These are phyloP conservation scores for Tiliacea citrago DNA, from an alignment of 2,888 invertebrate genomes.

Conservation along the genomic window DNA sequence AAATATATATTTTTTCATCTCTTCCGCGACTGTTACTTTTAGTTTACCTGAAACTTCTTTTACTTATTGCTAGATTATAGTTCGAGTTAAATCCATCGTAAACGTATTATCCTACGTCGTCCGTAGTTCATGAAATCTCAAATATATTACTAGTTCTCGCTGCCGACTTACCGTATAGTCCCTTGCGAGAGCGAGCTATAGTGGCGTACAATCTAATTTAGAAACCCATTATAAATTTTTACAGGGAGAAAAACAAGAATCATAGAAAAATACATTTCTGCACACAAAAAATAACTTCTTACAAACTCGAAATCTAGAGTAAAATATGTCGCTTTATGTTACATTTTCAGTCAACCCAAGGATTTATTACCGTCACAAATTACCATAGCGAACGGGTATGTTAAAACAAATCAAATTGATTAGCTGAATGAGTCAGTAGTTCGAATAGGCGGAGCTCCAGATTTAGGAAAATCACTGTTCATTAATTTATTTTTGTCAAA, in stretches of 20 bases:
- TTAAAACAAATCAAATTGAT: slow-evolving; percentile 63
- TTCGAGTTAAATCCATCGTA: not conserved
- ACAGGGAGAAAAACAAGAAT: not conserved
- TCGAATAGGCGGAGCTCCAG: slow-evolving; percentile 64
- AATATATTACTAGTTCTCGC: not conserved
- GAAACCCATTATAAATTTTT: not conserved
- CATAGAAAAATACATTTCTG: not conserved
- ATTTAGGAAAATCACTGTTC: slow-evolving; percentile 53
- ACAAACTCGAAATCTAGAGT: not conserved
- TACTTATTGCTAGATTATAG: not conserved
- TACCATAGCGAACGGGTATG: slow-evolving; percentile 36
- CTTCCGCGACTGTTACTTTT: not conserved
- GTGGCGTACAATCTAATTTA: not conserved
- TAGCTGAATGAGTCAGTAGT: slow-evolving; percentile 54
- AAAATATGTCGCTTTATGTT: slow-evolving; percentile 8
- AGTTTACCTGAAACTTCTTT: not conserved
- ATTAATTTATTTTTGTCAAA: slow-evolving; percentile 11
- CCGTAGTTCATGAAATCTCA: not conserved
- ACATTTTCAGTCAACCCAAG: slow-evolving; percentile 22
- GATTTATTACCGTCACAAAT: slow-evolving; percentile 53
- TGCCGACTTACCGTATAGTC: not conserved
- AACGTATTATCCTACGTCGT: not conserved
- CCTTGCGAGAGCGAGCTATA: too few species aligned
- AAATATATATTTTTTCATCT: too few species aligned
- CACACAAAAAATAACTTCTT: not conserved